Conservation (phyloP, 2,797 vertebrate species). For the Lepus oiostolus region DNA sequence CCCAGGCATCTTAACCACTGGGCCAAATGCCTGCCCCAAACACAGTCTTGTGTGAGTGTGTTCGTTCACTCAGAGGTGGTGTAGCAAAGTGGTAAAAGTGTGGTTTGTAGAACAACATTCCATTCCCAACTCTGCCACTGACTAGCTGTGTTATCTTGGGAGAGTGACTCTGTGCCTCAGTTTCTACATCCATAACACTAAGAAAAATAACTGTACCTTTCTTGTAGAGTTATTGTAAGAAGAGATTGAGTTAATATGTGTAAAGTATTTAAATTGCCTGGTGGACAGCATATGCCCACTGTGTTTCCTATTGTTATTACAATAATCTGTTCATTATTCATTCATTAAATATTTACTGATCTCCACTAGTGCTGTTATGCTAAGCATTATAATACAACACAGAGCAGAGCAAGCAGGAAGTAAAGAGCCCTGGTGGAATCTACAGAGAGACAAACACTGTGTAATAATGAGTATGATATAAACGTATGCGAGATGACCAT, state of each 20-base stretch:
- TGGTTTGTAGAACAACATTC: background rate
- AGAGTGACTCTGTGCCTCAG: background rate
- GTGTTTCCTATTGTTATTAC: background rate
- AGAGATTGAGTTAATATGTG: background rate
- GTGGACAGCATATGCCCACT: background rate
- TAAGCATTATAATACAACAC: background rate
- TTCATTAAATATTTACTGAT: background rate
- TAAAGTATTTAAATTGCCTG: background rate
- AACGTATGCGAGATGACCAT: background rate
- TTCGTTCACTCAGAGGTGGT: background rate
- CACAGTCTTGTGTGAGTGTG: background rate
- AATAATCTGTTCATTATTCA: background rate
- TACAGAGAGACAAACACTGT: background rate
- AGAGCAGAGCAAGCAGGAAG: slow-evolving; percentile 1
- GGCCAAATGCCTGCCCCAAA: background rate
- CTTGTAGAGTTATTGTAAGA: background rate
- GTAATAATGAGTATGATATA: background rate
- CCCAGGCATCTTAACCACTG: too few species aligned
- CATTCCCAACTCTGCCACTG: background rate
- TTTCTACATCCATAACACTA: slow-evolving; percentile 1
- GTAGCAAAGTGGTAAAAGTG: background rate
- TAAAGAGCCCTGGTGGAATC: background rate
- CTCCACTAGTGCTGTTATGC: background rate
- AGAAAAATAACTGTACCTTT: background rate
- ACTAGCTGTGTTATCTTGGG: background rate